phyloP scores from a whole-genome alignment of 2,888 invertebrate genomes.

The Notocelia uddmanniana region DNA sequence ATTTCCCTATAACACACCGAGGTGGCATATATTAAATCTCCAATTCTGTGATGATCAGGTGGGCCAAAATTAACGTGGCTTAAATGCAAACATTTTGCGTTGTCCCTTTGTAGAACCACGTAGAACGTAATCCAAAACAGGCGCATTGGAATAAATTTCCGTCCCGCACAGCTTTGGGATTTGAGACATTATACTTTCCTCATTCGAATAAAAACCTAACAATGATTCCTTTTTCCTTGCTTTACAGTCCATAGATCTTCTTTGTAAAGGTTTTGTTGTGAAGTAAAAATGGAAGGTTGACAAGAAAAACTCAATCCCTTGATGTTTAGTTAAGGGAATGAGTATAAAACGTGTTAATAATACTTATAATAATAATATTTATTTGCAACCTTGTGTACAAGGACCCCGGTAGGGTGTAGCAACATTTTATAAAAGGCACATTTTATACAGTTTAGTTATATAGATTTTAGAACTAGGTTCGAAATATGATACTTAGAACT shows the following conservation, averaged over 20 bases:
- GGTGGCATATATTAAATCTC: no score
- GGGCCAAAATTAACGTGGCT: not conserved
- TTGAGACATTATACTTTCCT: slow-evolving; percentile 35
- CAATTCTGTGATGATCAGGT: not conserved
- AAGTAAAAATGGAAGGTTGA: slow-evolving; percentile 10
- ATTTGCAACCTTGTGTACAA: no score
- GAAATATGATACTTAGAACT: no score
- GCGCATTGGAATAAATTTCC: slow-evolving; percentile 29
- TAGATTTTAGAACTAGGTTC: no score
- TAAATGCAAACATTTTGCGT: slow-evolving; percentile 14
- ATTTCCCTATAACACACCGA: no score
- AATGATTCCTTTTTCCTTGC: slow-evolving; percentile 37
- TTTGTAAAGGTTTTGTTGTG: slow-evolving; percentile 28
- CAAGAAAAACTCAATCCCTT: slow-evolving; percentile 23
- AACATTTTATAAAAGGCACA: no score
- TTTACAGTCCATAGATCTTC: slow-evolving; percentile 42
- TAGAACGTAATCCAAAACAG: slow-evolving; percentile 28
- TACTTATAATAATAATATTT: no score
- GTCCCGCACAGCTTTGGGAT: slow-evolving; percentile 22
- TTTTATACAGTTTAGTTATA: no score
- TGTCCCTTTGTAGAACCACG: slow-evolving; percentile 15
- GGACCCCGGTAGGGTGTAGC: no score
- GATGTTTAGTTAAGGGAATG: not conserved
- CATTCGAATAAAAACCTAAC: slow-evolving; percentile 36
- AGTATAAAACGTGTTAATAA: not conserved